These are phyloP conservation scores for Pachypanchax playfairii DNA, from an alignment of 2,113 vertebrate genomes.

Conservation along the genomic window DNA sequence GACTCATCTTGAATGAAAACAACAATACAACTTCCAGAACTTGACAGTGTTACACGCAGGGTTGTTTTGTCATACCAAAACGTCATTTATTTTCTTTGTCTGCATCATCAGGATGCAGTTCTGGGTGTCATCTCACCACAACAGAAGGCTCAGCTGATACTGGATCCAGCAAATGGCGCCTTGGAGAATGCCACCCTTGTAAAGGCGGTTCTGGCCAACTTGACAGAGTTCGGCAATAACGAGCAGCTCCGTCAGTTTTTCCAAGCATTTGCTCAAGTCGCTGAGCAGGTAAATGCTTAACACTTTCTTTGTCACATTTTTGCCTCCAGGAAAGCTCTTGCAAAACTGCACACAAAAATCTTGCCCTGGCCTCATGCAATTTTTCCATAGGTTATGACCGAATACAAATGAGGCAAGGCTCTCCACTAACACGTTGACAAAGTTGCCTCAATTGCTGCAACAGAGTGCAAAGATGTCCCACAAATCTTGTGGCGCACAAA, in stretches of 20 bases:
- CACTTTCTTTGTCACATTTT: background rate
- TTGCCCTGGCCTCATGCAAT: background rate
- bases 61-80: too few relatives aligned
- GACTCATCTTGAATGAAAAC: too few relatives aligned
- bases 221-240: slow-evolving; percentile 6
- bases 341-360: background rate
- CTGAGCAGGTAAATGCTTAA: slow-evolving; percentile 24
- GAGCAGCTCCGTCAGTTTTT: slow-evolving; percentile 34
- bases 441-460: background rate
- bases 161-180: slow-evolving; percentile 26
- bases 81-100: background rate
- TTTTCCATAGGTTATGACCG: background rate
- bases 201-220: slow-evolving; percentile 26
- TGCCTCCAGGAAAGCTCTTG: too few relatives aligned
- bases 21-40: too few relatives aligned
- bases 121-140: slow-evolving; percentile 32
- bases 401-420: background rate
- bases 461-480: background rate
- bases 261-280: slow-evolving; percentile 11
- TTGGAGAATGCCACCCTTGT: slow-evolving; percentile 31
- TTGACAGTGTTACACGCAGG: too few relatives aligned
- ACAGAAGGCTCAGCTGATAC: slow-evolving; percentile 44
- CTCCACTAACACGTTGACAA: background rate
- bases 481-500: background rate
- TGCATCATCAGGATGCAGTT: slow-evolving; percentile 22